phyloP scores from a whole-genome alignment of 2,888 invertebrate species.

The Erannis defoliaria region DNA sequence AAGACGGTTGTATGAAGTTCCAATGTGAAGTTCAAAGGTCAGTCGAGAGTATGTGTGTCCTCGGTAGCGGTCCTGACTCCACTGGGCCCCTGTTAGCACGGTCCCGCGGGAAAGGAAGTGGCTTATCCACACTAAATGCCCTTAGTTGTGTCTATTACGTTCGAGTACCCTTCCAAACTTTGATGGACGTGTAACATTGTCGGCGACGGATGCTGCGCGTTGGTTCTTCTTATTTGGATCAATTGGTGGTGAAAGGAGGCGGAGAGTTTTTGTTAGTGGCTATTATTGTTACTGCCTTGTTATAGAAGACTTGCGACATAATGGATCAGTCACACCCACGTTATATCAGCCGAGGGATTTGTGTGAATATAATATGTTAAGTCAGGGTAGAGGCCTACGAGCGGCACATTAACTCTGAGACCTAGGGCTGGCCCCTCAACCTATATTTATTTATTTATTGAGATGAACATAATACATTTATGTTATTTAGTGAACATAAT shows the following conservation, averaged over 20 bases:
- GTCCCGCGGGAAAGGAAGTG: conserved; percentile 83
- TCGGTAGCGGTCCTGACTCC: conserved; percentile 47
- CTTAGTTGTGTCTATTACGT: conserved; percentile 81
- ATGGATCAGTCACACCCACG: not conserved
- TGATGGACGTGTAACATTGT: conserved; percentile 80
- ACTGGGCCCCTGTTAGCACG: conserved; percentile 59
- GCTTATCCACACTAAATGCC: conserved; percentile 80
- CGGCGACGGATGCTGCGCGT: conserved; percentile 60
- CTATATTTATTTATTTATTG: no score
- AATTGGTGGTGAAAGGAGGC: conserved; percentile 38
- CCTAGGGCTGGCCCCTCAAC: no score
- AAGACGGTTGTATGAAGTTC: conserved; percentile 9
- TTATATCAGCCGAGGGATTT: not conserved
- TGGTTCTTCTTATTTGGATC: conserved; percentile 34
- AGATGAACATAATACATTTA: no score
- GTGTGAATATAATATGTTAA: not conserved
- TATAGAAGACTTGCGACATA: conserved; percentile 1
- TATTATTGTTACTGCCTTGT: conserved; percentile 26
- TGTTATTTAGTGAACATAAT: no score
- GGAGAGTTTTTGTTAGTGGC: conserved; percentile 38
- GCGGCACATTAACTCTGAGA: no score
- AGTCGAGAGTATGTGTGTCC: conserved; percentile 47
- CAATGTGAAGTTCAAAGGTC: conserved; percentile 60
- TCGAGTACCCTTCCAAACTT: conserved; percentile 80
- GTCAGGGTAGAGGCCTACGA: no score